A percentile compares a stretch with the other conserved stretches of the same genome.
These are phyloP conservation scores for Trichogramma evanescens DNA, from an alignment of 2,888 invertebrate genomes.

Conservation along the genomic window DNA sequence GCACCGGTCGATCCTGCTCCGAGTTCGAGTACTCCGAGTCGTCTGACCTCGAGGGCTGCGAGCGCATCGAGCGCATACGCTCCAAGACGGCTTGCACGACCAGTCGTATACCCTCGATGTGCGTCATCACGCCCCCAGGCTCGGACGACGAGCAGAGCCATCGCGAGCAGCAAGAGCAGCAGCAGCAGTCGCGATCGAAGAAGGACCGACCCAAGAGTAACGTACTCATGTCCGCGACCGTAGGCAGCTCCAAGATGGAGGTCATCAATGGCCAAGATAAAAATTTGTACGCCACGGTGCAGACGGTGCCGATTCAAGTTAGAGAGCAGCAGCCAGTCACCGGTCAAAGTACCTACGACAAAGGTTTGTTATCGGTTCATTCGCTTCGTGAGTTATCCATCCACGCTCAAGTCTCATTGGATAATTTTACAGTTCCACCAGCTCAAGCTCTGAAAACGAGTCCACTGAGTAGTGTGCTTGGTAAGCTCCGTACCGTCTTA, in stretches of 20 bases:
- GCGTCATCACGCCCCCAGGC: conserved; percentile 80
- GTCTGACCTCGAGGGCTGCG: conserved; percentile 80
- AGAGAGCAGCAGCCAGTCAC: conserved; percentile 4
- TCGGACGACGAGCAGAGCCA: conserved; percentile 73
- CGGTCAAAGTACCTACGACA: not conserved
- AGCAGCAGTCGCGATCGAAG: conserved; percentile 35
- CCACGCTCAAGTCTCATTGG: not conserved
- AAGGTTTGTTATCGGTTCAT: conserved; percentile 4
- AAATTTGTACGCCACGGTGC: conserved; percentile 43
- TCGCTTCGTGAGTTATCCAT: not conserved
- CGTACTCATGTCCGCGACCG: conserved; percentile 43
- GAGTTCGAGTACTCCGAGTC: conserved; percentile 82
- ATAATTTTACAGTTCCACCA: conserved; percentile 9
- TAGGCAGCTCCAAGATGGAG: conserved; percentile 44
- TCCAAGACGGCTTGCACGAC: conserved; percentile 82
- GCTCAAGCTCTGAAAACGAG: conserved; percentile 22
- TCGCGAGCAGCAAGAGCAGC: conserved; percentile 31
- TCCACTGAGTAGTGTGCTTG: conserved; percentile 68
- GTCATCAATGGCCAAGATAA: conserved; percentile 44
- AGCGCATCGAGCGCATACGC: conserved; percentile 76
- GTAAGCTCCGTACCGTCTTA: conserved; percentile 56
- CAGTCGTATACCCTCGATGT: conserved; percentile 85
- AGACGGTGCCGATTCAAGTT: conserved; percentile 31
- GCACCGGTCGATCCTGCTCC: conserved; percentile 62
- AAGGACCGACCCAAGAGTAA: conserved; percentile 9